Evolutionary conservation across 1,140 invertebrate species (phyloP).

Genomic region (Halesus radiatus): DNA sequence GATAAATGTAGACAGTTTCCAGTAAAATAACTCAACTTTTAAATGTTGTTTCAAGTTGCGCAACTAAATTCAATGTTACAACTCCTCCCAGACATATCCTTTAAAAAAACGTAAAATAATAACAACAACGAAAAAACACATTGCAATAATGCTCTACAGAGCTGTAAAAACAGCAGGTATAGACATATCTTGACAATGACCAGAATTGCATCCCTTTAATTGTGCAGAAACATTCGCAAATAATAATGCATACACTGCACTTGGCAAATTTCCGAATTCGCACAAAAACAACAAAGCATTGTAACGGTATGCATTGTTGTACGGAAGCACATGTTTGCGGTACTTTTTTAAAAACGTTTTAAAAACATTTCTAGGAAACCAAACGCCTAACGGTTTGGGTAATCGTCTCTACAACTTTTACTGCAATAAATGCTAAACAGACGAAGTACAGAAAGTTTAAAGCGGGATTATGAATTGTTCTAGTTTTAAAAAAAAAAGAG

Average conservation of each 20-base stretch:
- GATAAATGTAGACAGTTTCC: no score
- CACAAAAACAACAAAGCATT: not conserved
- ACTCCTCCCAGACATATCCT: not conserved
- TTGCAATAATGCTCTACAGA: not conserved
- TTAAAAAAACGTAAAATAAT: not conserved
- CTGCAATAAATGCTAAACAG: not conserved
- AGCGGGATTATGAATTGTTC: no score
- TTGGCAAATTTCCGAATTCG: not conserved
- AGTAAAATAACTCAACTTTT: no score
- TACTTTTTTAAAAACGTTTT: not conserved
- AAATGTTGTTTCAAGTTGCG: no score
- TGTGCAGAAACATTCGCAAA: not conserved
- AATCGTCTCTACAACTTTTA: slow-evolving; percentile 4
- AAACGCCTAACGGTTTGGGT: not conserved
- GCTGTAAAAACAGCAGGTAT: not conserved
- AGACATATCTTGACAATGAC: not conserved
- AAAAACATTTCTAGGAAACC: not conserved
- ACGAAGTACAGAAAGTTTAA: no score
- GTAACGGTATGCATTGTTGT: not conserved
- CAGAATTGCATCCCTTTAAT: not conserved
- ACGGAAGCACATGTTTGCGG: slow-evolving; percentile 19
- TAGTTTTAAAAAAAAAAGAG: no score
- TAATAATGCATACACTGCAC: not conserved
- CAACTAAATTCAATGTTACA: not conserved
- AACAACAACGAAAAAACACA: not conserved